A percentile compares a stretch with the other conserved stretches of the same genome.
These are phyloP conservation scores for Albula glossodonta DNA, from an alignment of 2,113 vertebrate genomes.

Conservation along the genomic window DNA sequence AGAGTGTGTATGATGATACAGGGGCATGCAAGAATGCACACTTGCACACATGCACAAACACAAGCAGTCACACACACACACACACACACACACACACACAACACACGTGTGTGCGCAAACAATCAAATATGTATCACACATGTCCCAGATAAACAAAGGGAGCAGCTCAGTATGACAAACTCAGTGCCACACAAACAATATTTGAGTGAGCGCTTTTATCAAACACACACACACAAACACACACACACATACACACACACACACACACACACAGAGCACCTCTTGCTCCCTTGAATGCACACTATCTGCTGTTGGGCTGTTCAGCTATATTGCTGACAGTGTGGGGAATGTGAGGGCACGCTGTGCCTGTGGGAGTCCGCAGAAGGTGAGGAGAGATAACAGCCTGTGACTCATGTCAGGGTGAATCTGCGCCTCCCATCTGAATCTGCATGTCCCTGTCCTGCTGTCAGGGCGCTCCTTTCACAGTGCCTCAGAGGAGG, in stretches of 20 bases:
- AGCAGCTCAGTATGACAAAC: neutral
- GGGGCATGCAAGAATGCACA: neutral
- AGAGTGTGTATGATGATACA: neutral
- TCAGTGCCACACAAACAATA: neutral
- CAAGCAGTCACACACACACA: too few relatives aligned
- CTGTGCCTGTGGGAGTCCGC: slow-evolving; percentile 64
- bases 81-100: too few relatives aligned
- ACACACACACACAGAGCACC: slow-evolving; percentile 15
- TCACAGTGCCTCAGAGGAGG: neutral
- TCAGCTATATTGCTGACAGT: neutral
- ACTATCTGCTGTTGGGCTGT: neutral
- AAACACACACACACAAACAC: neutral
- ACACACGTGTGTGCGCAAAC: too few relatives aligned
- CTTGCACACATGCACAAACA: neutral
- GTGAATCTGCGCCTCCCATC: slow-evolving; percentile 52
- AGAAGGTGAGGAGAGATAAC: slow-evolving; percentile 72
- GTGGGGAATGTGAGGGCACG: slow-evolving; percentile 53
- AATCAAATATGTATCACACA: neutral
- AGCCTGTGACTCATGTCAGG: slow-evolving; percentile 65
- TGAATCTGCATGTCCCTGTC: neutral
- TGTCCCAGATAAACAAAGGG: neutral
- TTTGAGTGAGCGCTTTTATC: neutral
- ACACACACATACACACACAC: neutral
- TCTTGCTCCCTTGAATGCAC: neutral
- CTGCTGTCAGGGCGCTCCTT: neutral